Conservation (phyloP, 2,888 invertebrate species). For the Argyresthia goedartella region DNA sequence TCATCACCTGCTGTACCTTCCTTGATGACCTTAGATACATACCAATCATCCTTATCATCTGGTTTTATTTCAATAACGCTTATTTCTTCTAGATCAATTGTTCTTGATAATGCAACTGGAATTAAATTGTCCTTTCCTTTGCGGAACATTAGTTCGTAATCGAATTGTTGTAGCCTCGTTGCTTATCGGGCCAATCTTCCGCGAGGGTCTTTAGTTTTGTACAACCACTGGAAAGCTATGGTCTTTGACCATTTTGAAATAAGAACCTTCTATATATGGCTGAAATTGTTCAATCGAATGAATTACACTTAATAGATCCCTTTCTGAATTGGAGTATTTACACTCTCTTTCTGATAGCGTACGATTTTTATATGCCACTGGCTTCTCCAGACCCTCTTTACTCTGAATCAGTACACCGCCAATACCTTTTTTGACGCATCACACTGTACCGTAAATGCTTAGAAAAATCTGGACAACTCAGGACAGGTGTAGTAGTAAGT, state of each 20-base stretch:
- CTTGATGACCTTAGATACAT: neutral
- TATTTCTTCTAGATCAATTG: neutral
- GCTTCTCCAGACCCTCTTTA: too few species aligned
- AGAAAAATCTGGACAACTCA: neutral
- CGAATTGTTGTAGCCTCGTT: slow-evolving; percentile 10
- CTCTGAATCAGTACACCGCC: too few species aligned
- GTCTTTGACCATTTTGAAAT: slow-evolving; percentile 9
- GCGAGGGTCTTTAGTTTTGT: slow-evolving; percentile 12
- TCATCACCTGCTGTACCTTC: neutral
- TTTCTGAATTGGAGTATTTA: slow-evolving; percentile 14
- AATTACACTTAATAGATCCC: slow-evolving; percentile 18
- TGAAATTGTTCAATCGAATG: slow-evolving; percentile 15
- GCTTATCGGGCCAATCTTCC: slow-evolving; percentile 12
- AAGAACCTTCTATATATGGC: slow-evolving; percentile 9
- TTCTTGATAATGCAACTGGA: slow-evolving; percentile 3
- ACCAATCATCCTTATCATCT: slow-evolving; percentile 2
- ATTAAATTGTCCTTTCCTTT: slow-evolving; percentile 10
- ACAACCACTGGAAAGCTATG: slow-evolving; percentile 8
- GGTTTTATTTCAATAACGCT: neutral
- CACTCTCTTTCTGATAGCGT: neutral
- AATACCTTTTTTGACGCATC: neutral
- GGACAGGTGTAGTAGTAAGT: neutral
- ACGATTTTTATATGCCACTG: neutral
- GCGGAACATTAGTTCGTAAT: slow-evolving; percentile 8
- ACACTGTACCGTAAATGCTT: neutral